A percentile compares a stretch with the other conserved stretches of the same genome.
phyloP scores from a whole-genome alignment of 2,797 vertebrate species.

The Oceanodroma leucorhoa region DNA sequence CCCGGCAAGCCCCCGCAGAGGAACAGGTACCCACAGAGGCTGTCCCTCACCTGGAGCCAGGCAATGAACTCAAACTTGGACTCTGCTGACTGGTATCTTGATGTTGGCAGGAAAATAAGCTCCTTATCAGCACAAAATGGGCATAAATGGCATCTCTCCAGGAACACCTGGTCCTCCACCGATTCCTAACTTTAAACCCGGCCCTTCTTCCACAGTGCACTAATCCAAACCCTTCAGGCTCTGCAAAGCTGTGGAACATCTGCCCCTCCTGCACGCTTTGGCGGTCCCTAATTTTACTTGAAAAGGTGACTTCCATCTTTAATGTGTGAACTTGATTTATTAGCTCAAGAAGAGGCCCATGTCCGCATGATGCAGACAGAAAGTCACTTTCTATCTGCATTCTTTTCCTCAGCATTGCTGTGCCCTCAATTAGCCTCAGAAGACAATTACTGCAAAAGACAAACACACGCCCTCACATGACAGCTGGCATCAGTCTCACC shows the following conservation, averaged over 20 bases:
- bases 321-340: background rate
- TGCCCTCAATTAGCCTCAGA: background rate
- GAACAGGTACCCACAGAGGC: background rate
- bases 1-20: background rate
- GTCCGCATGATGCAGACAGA: background rate
- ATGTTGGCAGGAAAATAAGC: background rate
- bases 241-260: background rate
- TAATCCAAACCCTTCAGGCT: background rate
- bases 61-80: background rate
- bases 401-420: background rate
- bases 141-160: background rate
- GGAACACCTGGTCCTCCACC: background rate
- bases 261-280: background rate
- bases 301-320: background rate
- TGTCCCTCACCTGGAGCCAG: background rate
- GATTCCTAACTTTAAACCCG: background rate
- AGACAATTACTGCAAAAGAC: background rate
- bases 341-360: background rate
- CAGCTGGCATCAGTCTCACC: background rate
- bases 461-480: accelerated
- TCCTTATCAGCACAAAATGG: background rate
- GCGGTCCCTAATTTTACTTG: background rate
- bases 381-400: background rate
- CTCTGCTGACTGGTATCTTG: background rate
- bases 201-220: background rate